Conservation (phyloP, 2,797 vertebrate species). For the Echiichthys vipera region DNA sequence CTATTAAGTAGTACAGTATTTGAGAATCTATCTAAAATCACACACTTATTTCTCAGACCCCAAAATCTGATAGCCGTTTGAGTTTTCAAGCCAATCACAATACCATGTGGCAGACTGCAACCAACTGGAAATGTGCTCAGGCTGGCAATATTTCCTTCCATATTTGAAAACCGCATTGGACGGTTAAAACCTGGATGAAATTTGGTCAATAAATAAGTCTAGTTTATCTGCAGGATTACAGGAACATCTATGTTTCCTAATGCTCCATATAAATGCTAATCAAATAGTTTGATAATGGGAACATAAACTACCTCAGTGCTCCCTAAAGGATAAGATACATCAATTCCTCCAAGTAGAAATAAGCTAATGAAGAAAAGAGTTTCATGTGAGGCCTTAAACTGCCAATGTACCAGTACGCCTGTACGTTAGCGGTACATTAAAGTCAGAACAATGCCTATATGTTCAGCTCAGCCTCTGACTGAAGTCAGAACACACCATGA, state of each 20-base stretch:
- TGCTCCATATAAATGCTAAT: background rate
- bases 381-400: background rate
- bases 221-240: constrained; percentile 27
- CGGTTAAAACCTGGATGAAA: constrained; percentile 20
- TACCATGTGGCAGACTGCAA: constrained; percentile 36
- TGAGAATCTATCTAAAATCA: background rate
- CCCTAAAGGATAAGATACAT: background rate
- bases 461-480: background rate
- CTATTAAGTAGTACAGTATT: background rate
- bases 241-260: constrained; percentile 1
- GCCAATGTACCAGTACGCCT: background rate
- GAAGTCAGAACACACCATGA: background rate
- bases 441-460: background rate
- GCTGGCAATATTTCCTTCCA: constrained; percentile 31
- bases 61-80: background rate
- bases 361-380: background rate
- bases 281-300: background rate
- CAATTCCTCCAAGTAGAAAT: background rate
- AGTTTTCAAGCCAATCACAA: constrained; percentile 11
- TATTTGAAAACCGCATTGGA: constrained; percentile 15
- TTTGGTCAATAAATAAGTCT: constrained; percentile 27
- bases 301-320: background rate
- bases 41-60: background rate
- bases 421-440: background rate
- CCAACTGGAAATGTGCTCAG: constrained; percentile 48